Evolutionary conservation across 2,797 vertebrate species (phyloP), one percentile per base, ranked within the genome.

Genomic region (Pipistrellus kuhlii): DNA sequence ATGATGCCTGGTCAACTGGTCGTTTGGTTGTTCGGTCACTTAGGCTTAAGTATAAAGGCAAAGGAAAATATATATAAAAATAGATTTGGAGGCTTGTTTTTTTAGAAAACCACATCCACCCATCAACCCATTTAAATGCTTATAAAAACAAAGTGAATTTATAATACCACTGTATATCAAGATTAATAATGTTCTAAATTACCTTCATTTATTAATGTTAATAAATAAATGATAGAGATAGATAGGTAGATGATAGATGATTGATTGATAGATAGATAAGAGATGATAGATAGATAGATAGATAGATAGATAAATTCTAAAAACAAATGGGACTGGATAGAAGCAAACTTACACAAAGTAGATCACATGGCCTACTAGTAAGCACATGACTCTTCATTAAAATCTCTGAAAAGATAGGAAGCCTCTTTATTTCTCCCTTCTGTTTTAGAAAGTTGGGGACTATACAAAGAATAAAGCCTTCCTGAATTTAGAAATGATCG

Each of bases 91-190:
- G 57, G 9, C 7, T 86, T 73, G 30, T n/a, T 84, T 44, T 10
- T 57, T 90, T 59, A 30, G 72, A 51, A 66, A 59, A 38, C 6
- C 0, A 10, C 25, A 35, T 51, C 1, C 5, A 48, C 13, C 64
- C 46, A 17, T 71, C 41, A 72, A n/a, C 1, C 25, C 30, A 82
- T 3, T 11, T 4, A 86, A 84, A 90, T 78, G 25, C 6, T 46
- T 30, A 27, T 25, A 55, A 64, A 77, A 94, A n/a, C 23, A 84
- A 53, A 90, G 15, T 76, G 48, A 64, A 35, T 53, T 81, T 87
- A 41, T 55, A 87, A 72, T n/a, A 64, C 5, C 44, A 55, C 10
- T 62, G 21, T 48, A 86, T 73, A 82, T 73, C 20, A 89, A 86
- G 3, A 51, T 53, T n/a, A 55, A 77, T 53, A 91, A 35, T 57